phyloP scores from a whole-genome alignment of 2,797 vertebrate genomes.

The Holocentrus rufus region DNA sequence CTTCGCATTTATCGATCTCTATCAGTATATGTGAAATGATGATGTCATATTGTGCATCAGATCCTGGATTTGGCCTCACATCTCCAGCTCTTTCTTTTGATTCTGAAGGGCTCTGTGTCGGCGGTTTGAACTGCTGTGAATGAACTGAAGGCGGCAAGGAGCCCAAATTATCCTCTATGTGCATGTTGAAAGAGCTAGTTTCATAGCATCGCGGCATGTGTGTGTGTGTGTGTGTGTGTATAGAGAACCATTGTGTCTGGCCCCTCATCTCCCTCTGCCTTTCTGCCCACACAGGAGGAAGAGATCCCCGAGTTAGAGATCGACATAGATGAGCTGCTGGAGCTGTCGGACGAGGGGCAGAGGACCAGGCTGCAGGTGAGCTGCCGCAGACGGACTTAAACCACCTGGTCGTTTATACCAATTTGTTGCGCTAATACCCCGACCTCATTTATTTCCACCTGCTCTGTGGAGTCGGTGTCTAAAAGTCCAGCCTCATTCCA shows the following conservation, averaged over 20 bases:
- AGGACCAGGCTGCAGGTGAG: slow-evolving; percentile 89
- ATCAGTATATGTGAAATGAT: no score
- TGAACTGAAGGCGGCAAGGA: slow-evolving; percentile 13
- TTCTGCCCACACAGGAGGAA: slow-evolving; percentile 78
- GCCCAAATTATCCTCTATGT: slow-evolving; percentile 1
- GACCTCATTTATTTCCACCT: background rate
- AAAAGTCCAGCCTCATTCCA: background rate
- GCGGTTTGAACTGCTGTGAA: background rate
- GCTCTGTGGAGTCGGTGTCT: background rate
- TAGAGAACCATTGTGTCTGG: slow-evolving; percentile 13
- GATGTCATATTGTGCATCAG: no score
- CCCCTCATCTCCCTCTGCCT: slow-evolving; percentile 12
- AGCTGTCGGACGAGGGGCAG: slow-evolving; percentile 90
- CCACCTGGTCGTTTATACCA: no score
- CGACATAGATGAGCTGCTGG: slow-evolving; percentile 95
- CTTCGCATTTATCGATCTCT: no score
- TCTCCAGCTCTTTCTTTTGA: slow-evolving; percentile 18
- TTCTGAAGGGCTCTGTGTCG: slow-evolving; percentile 29
- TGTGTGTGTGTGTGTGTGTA: background rate
- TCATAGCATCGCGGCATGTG: slow-evolving; percentile 3
- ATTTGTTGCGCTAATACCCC: no score
- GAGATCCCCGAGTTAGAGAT: slow-evolving; percentile 91
- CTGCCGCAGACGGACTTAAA: slow-evolving; percentile 1
- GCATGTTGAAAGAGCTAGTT: background rate
- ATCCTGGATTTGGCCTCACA: background rate